Evolutionary conservation across 2,888 invertebrate genomes (phyloP), one percentile per base, ranked within the genome.

Genomic region (Cantharis flavilabris): DNA sequence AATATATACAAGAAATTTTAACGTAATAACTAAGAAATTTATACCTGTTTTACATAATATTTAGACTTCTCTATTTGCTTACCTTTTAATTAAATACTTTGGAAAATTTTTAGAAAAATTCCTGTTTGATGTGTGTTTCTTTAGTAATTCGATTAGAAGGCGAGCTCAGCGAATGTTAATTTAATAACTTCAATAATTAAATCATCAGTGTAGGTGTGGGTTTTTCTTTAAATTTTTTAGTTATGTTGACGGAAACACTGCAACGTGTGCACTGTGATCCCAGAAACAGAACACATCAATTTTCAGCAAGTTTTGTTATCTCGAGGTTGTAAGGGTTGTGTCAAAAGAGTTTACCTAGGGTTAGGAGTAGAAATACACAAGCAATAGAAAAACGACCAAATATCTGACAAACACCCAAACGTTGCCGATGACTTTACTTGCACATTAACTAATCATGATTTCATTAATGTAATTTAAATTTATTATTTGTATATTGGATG

Each of bases 1-100:
- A 79, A 71, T 72, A 76, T 69, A 67, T 67, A 67, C 65, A 67
- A 67, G 65, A 67, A 67, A 67, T 67, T 67, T 67, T 67, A 67
- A 67, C 49, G n/a, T 49, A 49, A 49, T 49, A n/a, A 49, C 49
- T 49, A 49, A 49, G 49, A 49, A 49, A 49, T 49, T 49, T 49
- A 49, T 49, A 49, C n/a, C 49, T 65, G 23, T 23, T 20, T 65
- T 23, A 65, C 23, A 23, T 65, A 20, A 13, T 65, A 23, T 20
- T 20, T 65, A 65, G 65, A 18, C 65, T 65, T 65, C 11, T 65
- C 65, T 20, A 20, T 20, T 26, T 65, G 18, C 23, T 18, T 65
- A 65, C 11, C 11, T 16, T 18, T 65, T 65, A 18, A 65, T 23
- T 65, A n/a, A 49, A 49, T 49, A n/a, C 49, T 49, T 49, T 5